Percentiles rank a stretch among this genome's conserved stretches.
Evolutionary conservation across 2,888 invertebrate species (phyloP).

Genomic region (Podabrus alpinus): DNA sequence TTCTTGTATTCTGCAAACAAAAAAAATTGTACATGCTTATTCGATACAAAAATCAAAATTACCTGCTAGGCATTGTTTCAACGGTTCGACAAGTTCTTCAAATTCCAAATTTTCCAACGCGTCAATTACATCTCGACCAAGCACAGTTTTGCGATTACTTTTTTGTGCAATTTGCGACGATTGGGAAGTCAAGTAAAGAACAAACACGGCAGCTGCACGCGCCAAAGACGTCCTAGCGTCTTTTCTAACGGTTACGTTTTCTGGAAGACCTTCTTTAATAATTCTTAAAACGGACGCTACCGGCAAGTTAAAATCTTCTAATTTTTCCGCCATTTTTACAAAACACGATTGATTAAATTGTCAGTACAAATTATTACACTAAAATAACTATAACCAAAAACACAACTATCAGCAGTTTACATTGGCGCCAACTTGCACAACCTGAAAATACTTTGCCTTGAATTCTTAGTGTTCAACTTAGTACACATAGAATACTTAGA

Average conservation of each 20-base stretch:
- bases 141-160: conserved; percentile 84
- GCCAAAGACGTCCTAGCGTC: conserved; percentile 91
- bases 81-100: conserved; percentile 80
- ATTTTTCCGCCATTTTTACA: conserved; percentile 85
- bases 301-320: conserved; percentile 93
- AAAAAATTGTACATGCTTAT: background rate
- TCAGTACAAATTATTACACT: background rate
- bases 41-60: background rate
- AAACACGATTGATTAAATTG: background rate
- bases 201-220: conserved; percentile 93
- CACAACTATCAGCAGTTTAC: no score
- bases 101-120: conserved; percentile 93
- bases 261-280: conserved; percentile 87
- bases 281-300: conserved; percentile 87
- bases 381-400: background rate
- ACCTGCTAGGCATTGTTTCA: conserved; percentile 74
- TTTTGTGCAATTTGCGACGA: conserved; percentile 84
- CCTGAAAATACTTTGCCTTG: no score
- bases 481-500: no score
- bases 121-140: conserved; percentile 84
- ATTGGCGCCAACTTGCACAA: background rate
- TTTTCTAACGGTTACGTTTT: conserved; percentile 75
- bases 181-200: conserved; percentile 89
- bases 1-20: conserved; percentile 4
- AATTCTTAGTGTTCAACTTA: no score